These are phyloP conservation scores for Bombus affinis DNA, from an alignment of 1,140 invertebrate genomes.

Conservation along the genomic window DNA sequence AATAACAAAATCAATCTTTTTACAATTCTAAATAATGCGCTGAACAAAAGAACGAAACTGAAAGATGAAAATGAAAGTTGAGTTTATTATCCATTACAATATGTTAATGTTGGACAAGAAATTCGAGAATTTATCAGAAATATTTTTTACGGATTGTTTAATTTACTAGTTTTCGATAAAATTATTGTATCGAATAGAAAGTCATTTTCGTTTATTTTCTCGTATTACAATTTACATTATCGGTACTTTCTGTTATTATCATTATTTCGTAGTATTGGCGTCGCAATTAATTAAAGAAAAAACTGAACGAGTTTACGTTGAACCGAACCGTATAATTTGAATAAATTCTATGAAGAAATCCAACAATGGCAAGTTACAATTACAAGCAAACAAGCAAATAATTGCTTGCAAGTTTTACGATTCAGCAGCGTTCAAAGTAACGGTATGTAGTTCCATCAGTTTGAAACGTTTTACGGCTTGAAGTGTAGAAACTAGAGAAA, in stretches of 20 bases:
- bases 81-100: no score
- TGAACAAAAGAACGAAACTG: no score
- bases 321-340: background rate
- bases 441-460: background rate
- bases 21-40: no score
- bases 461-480: background rate
- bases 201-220: background rate
- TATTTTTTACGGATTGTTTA: background rate
- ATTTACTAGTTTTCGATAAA: background rate
- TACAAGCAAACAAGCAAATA: constrained; percentile 24
- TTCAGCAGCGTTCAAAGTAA: constrained; percentile 16
- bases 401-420: constrained; percentile 28
- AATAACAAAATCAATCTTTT: no score
- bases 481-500: background rate
- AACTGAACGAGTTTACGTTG: no score
- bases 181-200: background rate
- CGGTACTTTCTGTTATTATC: background rate
- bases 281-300: background rate
- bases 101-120: no score
- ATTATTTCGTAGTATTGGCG: background rate
- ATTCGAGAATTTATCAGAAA: no score
- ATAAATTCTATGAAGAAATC: background rate
- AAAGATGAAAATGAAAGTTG: no score
- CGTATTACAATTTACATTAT: background rate
- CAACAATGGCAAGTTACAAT: background rate